A percentile compares a stretch with the other conserved stretches of the same genome.
Evolutionary conservation across 2,797 vertebrate genomes (phyloP).

Genomic region (Muscicapa striata): DNA sequence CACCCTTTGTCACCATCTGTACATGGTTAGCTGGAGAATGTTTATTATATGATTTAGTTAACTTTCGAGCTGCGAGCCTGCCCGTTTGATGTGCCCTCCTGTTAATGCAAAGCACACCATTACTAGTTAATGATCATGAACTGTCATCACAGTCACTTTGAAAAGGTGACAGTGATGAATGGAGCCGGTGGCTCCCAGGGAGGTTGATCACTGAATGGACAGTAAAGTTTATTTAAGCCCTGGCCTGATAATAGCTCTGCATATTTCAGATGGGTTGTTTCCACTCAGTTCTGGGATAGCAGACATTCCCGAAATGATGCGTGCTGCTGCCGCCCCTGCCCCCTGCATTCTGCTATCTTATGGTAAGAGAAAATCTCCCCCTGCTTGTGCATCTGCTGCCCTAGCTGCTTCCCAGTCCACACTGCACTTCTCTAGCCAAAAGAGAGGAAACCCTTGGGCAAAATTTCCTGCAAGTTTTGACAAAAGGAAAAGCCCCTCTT

Average conservation of each 20-base stretch:
- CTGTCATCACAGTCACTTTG: slow-evolving; percentile 82
- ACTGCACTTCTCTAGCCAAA: neutral
- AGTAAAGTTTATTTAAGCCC: slow-evolving; percentile 92
- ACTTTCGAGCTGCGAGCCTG: slow-evolving; percentile 34
- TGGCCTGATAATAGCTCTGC: slow-evolving; percentile 78
- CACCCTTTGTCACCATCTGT: slow-evolving; percentile 65
- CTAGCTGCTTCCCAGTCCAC: rapidly evolving
- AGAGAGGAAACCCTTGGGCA: neutral
- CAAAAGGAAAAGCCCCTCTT: neutral
- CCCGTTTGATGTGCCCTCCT: slow-evolving; percentile 79
- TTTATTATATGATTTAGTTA: slow-evolving; percentile 66
- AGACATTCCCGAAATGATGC: slow-evolving; percentile 60
- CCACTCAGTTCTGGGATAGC: slow-evolving; percentile 62
- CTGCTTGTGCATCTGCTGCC: neutral
- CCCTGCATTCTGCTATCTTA: neutral
- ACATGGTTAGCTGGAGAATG: slow-evolving; percentile 63
- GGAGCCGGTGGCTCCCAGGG: slow-evolving; percentile 72
- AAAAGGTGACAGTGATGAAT: slow-evolving; percentile 84
- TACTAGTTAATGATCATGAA: slow-evolving; percentile 85
- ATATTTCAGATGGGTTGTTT: slow-evolving; percentile 72
- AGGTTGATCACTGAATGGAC: slow-evolving; percentile 77
- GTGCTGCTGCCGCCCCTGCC: neutral
- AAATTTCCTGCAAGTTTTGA: neutral
- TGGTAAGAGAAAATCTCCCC: neutral
- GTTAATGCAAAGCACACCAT: slow-evolving; percentile 82